Base-by-base conservation (phyloP, 2,888 invertebrate species). In the Agrotis segetum region DNA sequence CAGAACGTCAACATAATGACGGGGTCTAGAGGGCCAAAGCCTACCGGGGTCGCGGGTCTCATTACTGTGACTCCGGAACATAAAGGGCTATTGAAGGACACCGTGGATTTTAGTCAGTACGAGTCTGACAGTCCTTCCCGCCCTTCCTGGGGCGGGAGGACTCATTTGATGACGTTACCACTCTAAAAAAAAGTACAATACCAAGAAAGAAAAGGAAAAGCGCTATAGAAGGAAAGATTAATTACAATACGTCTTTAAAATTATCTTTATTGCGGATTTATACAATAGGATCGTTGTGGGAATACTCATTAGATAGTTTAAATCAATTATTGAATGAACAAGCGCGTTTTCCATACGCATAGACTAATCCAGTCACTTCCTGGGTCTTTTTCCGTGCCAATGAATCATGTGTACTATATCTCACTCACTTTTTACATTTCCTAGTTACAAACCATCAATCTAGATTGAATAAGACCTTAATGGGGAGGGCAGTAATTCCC, bases 181-280 rank as follows among this genome's bases (percentile, higher is more conserved):
- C n/a, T n/a, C n/a, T n/a, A n/a, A n/a, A n/a, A n/a, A n/a, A n/a
- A n/a, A 34, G 29, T 34, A 34, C 29, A 34, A 34, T 4, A 6
- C 6, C 29, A 5, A 34, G n/a, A n/a, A n/a, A 34, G 7, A 34
- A 34, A 34, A 34, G 1, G 34, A 7, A 49, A 49, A 19, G 11
- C 11, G 34, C 19, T 34, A 1, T 19, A 17, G 11, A n/a, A 58
- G 29, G 9, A 52, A 2, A 19, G 19, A 13, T 63, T 34, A 58
- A 58, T 70, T 44, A 71, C 1, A 67, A 29, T 44, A 56, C 16
- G 34, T 60, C 5, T 52, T 34, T 1, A 17, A 29, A 62, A 62
- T 49, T 46, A 11, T n/a, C 1, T 68, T 63, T 24, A 49, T 49
- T 62, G 17, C 50, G 40, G 49, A 61, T 67, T 67, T 46, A 55